A percentile compares a stretch with the other conserved stretches of the same genome.
Evolutionary conservation across 2,888 invertebrate species (phyloP).

Genomic region (Campoplex nolae): DNA sequence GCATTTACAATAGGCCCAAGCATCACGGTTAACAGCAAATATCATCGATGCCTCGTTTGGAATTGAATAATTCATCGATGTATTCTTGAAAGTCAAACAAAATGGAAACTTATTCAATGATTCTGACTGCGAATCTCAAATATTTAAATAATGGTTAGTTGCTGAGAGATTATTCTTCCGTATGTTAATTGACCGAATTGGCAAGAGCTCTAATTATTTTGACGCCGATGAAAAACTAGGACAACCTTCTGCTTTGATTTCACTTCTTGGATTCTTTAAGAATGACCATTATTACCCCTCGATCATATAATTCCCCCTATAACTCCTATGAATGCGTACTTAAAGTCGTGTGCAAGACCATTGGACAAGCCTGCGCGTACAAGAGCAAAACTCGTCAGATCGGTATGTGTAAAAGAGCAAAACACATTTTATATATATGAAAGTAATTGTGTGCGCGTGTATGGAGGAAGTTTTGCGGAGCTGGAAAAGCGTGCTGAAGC

Average conservation of each 20-base stretch:
- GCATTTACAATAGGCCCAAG: neutral
- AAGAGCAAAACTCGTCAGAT: neutral
- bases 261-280: conserved; percentile 50
- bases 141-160: neutral
- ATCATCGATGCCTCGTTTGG: neutral
- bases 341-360: neutral
- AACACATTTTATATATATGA: neutral
- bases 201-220: neutral
- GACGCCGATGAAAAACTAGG: conserved; percentile 38
- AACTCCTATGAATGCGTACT: neutral
- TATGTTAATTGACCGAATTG: neutral
- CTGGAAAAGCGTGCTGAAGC: conserved; percentile 31
- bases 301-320: conserved; percentile 40
- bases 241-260: conserved; percentile 48
- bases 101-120: neutral
- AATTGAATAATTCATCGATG: neutral
- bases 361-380: neutral
- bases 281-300: conserved; percentile 41
- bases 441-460: conserved; percentile 18
- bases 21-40: neutral
- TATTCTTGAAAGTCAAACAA: too few species aligned
- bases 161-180: neutral
- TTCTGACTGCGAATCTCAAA: neutral
- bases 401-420: conserved; percentile 24
- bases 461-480: conserved; percentile 21